phyloP scores from a whole-genome alignment of 2,888 invertebrate genomes.

The Hirtodrosophila cameraria region DNA sequence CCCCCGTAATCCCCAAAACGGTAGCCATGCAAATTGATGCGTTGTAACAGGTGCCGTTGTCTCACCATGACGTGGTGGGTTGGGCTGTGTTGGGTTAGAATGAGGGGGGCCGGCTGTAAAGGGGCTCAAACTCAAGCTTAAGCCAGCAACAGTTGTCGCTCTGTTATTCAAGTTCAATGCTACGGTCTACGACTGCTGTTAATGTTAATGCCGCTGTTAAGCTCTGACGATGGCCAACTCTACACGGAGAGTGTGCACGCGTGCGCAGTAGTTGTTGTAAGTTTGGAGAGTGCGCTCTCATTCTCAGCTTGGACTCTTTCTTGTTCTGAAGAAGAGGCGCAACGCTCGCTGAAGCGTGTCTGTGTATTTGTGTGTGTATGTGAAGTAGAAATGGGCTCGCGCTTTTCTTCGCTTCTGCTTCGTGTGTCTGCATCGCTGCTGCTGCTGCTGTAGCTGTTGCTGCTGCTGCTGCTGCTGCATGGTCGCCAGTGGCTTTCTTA shows the following conservation, averaged over 20 bases:
- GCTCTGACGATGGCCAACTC: constrained; percentile 46
- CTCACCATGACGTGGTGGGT: constrained; percentile 25
- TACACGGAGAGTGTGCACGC: constrained; percentile 41
- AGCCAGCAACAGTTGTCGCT: constrained; percentile 29
- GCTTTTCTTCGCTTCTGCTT: constrained; percentile 62
- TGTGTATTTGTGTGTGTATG: constrained; percentile 33
- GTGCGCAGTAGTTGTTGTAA: constrained; percentile 41
- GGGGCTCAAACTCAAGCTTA: constrained; percentile 6
- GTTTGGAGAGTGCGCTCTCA: constrained; percentile 57
- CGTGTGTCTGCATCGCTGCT: constrained; percentile 55
- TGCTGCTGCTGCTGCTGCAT: constrained; percentile 24
- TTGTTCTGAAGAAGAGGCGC: constrained; percentile 53
- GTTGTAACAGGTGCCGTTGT: constrained; percentile 72
- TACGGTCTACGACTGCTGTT: constrained; percentile 48
- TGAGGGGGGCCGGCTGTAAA: no score
- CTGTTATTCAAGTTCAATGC: constrained; percentile 73
- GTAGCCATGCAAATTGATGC: constrained; percentile 64
- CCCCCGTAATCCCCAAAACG: constrained; percentile 34
- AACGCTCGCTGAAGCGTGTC: constrained; percentile 49
- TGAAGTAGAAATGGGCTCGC: constrained; percentile 73
- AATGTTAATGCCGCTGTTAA: constrained; percentile 39
- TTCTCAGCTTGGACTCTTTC: constrained; percentile 50
- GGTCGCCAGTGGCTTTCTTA: constrained; percentile 42
- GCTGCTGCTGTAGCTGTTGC: constrained; percentile 21
- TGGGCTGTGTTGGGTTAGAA: no score